These are phyloP conservation scores for Gallinago jamesoni DNA, from an alignment of 2,113 vertebrate genomes.

Conservation along the genomic window DNA sequence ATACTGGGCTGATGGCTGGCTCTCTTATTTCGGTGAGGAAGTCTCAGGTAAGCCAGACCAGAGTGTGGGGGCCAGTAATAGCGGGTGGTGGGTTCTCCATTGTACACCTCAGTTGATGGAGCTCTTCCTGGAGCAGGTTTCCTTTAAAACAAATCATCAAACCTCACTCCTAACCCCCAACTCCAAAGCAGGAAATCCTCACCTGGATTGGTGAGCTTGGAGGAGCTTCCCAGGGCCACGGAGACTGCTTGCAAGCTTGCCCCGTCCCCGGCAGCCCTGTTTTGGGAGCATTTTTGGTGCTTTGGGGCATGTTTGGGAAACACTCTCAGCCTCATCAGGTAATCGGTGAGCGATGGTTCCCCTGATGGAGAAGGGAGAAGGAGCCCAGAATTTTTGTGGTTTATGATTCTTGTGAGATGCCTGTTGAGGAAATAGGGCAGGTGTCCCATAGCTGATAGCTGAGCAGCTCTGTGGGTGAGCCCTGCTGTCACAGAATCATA, in stretches of 20 bases:
- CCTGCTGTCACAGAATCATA: accelerated
- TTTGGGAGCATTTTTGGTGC: neutral
- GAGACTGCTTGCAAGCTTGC: neutral
- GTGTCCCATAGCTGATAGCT: neutral
- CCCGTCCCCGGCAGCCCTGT: neutral
- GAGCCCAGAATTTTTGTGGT: neutral
- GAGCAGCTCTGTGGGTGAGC: neutral
- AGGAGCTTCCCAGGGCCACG: accelerated
- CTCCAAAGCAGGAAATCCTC: neutral
- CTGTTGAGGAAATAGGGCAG: neutral
- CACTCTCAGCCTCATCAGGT: neutral
- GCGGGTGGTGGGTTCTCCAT: neutral
- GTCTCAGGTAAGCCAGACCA: neutral
- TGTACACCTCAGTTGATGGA: accelerated
- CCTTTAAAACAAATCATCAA: neutral
- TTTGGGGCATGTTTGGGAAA: neutral
- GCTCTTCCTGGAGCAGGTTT: neutral
- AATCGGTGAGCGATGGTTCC: neutral
- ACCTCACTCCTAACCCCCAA: neutral
- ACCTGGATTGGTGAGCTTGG: neutral
- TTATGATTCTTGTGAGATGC: neutral
- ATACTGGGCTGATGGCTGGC: neutral
- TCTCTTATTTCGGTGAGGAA: neutral
- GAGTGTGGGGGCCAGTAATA: neutral
- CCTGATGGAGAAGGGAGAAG: neutral